Base-by-base conservation (phyloP, 2,888 invertebrate species). In the Drosophila falleni region DNA sequence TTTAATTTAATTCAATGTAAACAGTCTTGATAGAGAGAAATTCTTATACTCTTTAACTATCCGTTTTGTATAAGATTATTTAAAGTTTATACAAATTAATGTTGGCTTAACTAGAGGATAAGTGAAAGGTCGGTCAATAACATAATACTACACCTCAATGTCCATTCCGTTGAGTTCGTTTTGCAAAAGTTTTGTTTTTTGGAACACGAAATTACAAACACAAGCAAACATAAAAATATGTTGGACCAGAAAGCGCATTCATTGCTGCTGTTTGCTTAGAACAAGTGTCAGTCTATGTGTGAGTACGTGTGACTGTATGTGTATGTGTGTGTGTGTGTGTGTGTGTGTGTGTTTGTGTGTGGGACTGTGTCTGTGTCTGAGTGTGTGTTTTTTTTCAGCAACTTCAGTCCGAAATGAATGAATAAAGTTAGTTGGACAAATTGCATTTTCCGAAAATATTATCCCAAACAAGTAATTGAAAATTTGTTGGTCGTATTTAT, bases 361-460 rank as follows among this genome's bases (percentile, higher is more conserved):
- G 19, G 4, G 26, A 4, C 26, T 26, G 5, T 60, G 33, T 51
- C 15, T 4, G 5, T 50, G 5, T 49, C 19, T 37, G 29, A 42
- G 19, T 42, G 35, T 46, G 39, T 51, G 31, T 56, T 50, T 63
- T 47, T 66, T 61, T 64, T 46, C 73, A 47, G 63, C 71, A 78
- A 78, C 71, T 81, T 71, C 59, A 60, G 61, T 50, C 61, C 63
- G 65, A 80, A 78, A 78, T 74, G 79, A 79, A 87, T 84, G 89
- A 84, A 86, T 79, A 88, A 89, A 86, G 89, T 86, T 86, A 82
- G 87, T 88, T 75, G 83, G 86, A 86, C 89, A 89, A 89, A 89
- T 89, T 89, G 88, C 85, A 85, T 89, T 87, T 89, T 75, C 85
- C 82, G 69, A 89, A 89, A 89, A 86, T 86, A 89, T 89, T 86